Conservation (phyloP, 2,797 vertebrate genomes). For the Champsocephalus gunnari region DNA sequence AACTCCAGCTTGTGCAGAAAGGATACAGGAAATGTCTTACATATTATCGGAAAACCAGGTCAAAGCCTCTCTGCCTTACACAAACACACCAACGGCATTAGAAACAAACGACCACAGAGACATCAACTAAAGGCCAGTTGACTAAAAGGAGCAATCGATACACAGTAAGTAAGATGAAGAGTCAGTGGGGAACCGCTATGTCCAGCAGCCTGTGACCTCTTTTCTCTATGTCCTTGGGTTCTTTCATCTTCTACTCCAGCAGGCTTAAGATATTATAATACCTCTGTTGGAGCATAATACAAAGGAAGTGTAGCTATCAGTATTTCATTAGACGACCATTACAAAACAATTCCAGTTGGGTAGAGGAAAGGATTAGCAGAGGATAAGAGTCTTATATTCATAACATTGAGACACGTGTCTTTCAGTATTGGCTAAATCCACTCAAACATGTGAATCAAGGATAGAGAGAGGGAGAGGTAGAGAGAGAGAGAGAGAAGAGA, state of each 20-base stretch:
- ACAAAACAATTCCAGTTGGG: slow-evolving; percentile 54
- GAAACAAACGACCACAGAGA: slow-evolving; percentile 33
- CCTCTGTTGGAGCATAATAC: neutral
- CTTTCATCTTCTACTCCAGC: slow-evolving; percentile 22
- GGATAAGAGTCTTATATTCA: slow-evolving; percentile 70
- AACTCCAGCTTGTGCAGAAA: slow-evolving; percentile 19
- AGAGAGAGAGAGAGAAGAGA: slow-evolving; percentile 14
- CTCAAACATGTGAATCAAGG: slow-evolving; percentile 63
- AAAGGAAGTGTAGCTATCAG: slow-evolving; percentile 24
- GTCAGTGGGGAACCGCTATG: slow-evolving; percentile 24
- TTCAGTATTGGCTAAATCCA: slow-evolving; percentile 65
- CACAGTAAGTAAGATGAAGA: slow-evolving; percentile 47
- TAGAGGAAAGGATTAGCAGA: slow-evolving; percentile 59
- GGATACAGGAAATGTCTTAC: slow-evolving; percentile 43
- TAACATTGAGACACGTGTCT: slow-evolving; percentile 59
- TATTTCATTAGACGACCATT: slow-evolving; percentile 42
- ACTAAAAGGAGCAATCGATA: slow-evolving; percentile 49
- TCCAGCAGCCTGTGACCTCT: slow-evolving; percentile 32
- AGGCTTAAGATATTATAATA: slow-evolving; percentile 28
- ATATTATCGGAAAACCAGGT: slow-evolving; percentile 16
- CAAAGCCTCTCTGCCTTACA: slow-evolving; percentile 23
- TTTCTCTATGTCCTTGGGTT: slow-evolving; percentile 23
- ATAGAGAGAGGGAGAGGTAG: slow-evolving; percentile 6
- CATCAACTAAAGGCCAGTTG: slow-evolving; percentile 25
- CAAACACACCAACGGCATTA: slow-evolving; percentile 27